Evolutionary conservation across 2,113 vertebrate species (phyloP).

Genomic region (Nannobrachium achirus): DNA sequence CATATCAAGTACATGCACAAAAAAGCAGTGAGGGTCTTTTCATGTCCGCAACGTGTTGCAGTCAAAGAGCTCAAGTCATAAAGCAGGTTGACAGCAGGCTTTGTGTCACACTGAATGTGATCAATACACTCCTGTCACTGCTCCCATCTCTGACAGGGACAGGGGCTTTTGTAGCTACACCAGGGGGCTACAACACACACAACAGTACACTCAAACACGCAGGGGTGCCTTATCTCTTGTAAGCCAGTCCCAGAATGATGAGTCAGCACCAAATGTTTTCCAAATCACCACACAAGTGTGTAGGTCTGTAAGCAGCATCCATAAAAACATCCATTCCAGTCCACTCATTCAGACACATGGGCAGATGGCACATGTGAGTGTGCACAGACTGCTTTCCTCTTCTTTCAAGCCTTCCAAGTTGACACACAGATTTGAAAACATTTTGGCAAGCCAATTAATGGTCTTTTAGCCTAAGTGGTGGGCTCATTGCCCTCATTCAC

Average conservation of each 20-base stretch:
- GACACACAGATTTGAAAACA: slow-evolving; percentile 7
- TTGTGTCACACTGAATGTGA: slow-evolving; percentile 31
- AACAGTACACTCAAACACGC: slow-evolving; percentile 38
- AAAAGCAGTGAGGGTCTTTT: neutral
- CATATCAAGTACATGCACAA: slow-evolving; percentile 9
- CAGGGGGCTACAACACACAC: neutral
- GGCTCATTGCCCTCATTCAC: slow-evolving; percentile 30
- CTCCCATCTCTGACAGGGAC: slow-evolving; percentile 2
- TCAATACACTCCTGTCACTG: slow-evolving; percentile 20
- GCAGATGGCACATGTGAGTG: neutral
- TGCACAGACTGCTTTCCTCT: neutral
- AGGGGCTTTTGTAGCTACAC: slow-evolving; percentile 19
- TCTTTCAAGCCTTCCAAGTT: too few relatives aligned
- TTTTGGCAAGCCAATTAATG: slow-evolving; percentile 28
- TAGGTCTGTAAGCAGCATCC: neutral
- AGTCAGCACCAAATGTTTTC: slow-evolving; percentile 72
- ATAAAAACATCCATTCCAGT: neutral
- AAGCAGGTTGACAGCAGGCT: slow-evolving; percentile 38
- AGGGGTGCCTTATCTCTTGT: slow-evolving; percentile 50
- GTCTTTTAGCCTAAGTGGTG: slow-evolving; percentile 27
- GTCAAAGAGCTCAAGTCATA: slow-evolving; percentile 17
- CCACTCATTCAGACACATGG: slow-evolving; percentile 8
- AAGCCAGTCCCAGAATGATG: slow-evolving; percentile 51
- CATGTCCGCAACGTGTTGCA: slow-evolving; percentile 13
- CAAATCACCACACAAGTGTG: slow-evolving; percentile 36